Percentiles rank a stretch among this genome's conserved stretches.
These are phyloP conservation scores for Myiozetetes cayanensis DNA, from an alignment of 2,113 vertebrate species.

Conservation along the genomic window DNA sequence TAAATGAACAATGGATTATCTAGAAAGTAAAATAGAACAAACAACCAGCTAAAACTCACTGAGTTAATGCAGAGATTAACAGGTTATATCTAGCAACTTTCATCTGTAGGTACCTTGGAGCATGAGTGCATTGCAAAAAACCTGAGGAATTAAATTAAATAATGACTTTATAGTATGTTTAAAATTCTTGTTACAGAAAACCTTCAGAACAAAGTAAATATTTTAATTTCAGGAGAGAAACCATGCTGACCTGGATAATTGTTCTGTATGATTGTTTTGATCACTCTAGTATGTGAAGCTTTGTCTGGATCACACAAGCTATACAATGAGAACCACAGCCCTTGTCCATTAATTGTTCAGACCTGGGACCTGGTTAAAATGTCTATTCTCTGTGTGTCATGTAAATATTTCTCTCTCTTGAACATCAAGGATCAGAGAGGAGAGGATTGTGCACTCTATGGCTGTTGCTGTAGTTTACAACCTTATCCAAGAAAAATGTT, in stretches of 20 bases:
- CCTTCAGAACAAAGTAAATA: not conserved
- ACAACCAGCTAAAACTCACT: not conserved
- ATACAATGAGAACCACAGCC: not conserved
- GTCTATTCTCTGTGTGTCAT: fast-evolving
- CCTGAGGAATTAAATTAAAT: not conserved
- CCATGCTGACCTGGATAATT: not conserved
- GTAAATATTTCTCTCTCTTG: not conserved
- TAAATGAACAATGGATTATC: not conserved
- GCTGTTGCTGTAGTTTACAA: not conserved
- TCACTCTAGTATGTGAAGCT: not conserved
- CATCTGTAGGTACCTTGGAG: not conserved
- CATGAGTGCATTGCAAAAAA: not conserved
- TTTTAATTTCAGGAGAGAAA: not conserved
- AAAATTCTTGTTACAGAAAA: not conserved
- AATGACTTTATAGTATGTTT: not conserved
- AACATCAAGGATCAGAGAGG: not conserved
- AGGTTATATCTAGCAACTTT: not conserved
- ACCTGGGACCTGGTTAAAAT: not conserved
- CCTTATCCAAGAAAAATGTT: fast-evolving
- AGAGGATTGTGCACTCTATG: not conserved
- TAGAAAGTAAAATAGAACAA: not conserved
- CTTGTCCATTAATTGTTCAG: not conserved
- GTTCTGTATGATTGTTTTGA: not conserved
- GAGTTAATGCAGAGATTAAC: not conserved
- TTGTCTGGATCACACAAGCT: not conserved